Percentiles rank a stretch among this genome's conserved stretches.
Evolutionary conservation across 1,140 invertebrate genomes (phyloP).

Genomic region (Pseudomyrmex sp.): DNA sequence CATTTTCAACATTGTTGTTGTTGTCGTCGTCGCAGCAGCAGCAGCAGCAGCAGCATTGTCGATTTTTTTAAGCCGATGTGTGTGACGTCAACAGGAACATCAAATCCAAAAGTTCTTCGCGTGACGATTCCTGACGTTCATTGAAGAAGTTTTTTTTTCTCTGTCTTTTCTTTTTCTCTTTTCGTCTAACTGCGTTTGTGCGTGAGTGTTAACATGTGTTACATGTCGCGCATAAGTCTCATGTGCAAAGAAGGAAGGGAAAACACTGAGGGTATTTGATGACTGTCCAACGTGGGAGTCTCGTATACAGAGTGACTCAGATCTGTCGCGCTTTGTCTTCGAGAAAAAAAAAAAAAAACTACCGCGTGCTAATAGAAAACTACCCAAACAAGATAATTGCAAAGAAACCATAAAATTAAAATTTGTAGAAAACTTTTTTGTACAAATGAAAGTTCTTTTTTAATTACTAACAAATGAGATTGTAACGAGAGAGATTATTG

Average conservation of each 20-base stretch:
- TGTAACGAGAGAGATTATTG: too few relatives aligned
- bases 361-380: too few relatives aligned
- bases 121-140: slow-evolving; percentile 55
- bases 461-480: too few relatives aligned
- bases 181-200: slow-evolving; percentile 12
- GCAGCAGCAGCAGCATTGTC: slow-evolving; percentile 65
- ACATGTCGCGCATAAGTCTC: not conserved
- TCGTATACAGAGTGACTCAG: slow-evolving; percentile 10
- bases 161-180: not conserved
- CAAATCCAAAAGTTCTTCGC: slow-evolving; percentile 61
- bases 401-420: too few relatives aligned
- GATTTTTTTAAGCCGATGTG: slow-evolving; percentile 51
- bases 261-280: not conserved
- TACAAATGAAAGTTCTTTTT: too few relatives aligned
- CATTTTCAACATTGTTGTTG: slow-evolving; percentile 60
- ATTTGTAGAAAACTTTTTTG: too few relatives aligned
- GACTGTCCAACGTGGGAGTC: not conserved
- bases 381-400: too few relatives aligned
- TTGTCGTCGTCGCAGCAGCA: slow-evolving; percentile 59
- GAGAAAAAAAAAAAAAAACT: not conserved
- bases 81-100: slow-evolving; percentile 16
- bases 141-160: slow-evolving; percentile 30
- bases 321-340: slow-evolving; percentile 1
- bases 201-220: slow-evolving; percentile 13
- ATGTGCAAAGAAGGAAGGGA: slow-evolving; percentile 19